Evolutionary conservation across 2,888 invertebrate species (phyloP).

Genomic region (Thecophora atra): DNA sequence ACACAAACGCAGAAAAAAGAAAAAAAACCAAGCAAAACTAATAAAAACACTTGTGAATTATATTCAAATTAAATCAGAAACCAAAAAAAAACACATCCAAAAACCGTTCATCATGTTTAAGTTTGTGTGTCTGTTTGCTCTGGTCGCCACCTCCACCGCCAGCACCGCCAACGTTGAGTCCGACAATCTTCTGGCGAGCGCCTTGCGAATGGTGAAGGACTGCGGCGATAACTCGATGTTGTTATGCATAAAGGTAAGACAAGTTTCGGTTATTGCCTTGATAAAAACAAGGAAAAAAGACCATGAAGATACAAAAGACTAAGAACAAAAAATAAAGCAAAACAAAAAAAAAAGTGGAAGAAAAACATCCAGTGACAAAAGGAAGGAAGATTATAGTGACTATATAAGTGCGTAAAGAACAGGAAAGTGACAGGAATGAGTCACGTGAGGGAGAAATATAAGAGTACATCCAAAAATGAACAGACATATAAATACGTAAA

Average conservation of each 20-base stretch:
- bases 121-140: slow-evolving; percentile 65
- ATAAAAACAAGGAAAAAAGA: not conserved
- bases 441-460: too few relatives aligned
- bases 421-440: too few relatives aligned
- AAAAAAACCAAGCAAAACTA: not conserved
- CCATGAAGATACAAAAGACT: not conserved
- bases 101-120: slow-evolving; percentile 65
- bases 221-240: slow-evolving; percentile 76
- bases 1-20: slow-evolving; percentile 34
- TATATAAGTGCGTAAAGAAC: too few relatives aligned
- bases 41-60: not conserved
- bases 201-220: slow-evolving; percentile 75
- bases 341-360: too few relatives aligned
- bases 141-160: slow-evolving; percentile 67
- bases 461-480: too few relatives aligned
- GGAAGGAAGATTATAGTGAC: too few relatives aligned
- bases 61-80: not conserved
- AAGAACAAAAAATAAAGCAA: too few relatives aligned
- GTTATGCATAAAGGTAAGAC: slow-evolving; percentile 77
- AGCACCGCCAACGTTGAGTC: slow-evolving; percentile 64
- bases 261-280: not conserved
- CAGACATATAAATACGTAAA: too few relatives aligned
- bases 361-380: too few relatives aligned
- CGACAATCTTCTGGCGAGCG: slow-evolving; percentile 70
- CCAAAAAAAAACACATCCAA: not conserved